phyloP scores from a whole-genome alignment of 64 coral and sea anemone genomes.

The Trachythela sp. region DNA sequence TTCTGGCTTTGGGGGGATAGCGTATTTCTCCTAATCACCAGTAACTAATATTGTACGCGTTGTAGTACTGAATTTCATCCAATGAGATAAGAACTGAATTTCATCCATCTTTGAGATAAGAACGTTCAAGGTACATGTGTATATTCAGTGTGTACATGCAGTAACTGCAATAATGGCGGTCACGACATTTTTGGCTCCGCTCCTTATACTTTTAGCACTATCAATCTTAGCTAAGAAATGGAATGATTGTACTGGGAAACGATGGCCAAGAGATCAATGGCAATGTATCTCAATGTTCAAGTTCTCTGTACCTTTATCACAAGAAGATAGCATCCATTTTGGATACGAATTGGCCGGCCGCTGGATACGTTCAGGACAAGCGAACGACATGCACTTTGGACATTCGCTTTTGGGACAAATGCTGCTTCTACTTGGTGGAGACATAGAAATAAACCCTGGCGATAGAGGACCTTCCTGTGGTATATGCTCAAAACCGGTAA shows the following conservation, averaged over 20 bases:
- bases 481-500: conserved; percentile 9
- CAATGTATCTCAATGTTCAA: conserved; percentile 17
- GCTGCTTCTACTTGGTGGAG: too few species aligned
- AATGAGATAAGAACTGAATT: too few species aligned
- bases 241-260: conserved; percentile 8
- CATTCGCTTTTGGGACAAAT: not conserved
- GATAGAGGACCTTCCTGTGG: not conserved
- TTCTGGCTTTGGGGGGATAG: too few species aligned
- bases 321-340: conserved; percentile 13
- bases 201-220: not conserved
- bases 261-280: conserved; percentile 20
- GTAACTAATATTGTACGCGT: too few species aligned
- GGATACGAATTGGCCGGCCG: conserved; percentile 18
- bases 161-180: too few species aligned
- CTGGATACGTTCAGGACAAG: conserved; percentile 10
- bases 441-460: conserved; percentile 18
- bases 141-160: too few species aligned
- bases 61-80: too few species aligned
- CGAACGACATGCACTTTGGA: conserved; percentile 23
- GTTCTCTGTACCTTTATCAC: conserved; percentile 24
- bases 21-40: too few species aligned
- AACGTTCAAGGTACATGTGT: too few species aligned
- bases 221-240: conserved; percentile 5
- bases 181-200: not conserved
- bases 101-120: too few species aligned